phyloP scores from a whole-genome alignment of 1,140 invertebrate species.

The Panagrolaimus sp. region DNA sequence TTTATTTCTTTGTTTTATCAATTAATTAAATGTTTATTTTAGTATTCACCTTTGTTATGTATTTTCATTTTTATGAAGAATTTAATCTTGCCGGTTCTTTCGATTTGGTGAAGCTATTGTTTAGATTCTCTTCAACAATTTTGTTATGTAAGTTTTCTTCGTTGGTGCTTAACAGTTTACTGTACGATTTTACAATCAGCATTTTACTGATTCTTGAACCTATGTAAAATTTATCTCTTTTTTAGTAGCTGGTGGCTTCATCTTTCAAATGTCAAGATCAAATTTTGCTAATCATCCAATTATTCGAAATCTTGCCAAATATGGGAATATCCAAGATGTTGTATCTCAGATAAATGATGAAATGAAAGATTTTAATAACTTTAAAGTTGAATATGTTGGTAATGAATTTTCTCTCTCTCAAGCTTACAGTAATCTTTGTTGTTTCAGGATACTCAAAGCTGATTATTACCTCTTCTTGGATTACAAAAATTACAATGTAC shows the following conservation, averaged over 20 bases:
- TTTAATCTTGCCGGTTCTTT: neutral
- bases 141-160: neutral
- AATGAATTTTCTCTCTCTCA: neutral
- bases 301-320: neutral
- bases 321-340: neutral
- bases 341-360: neutral
- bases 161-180: too few species aligned
- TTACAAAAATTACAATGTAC: neutral
- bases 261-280: neutral
- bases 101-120: neutral
- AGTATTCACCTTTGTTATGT: neutral
- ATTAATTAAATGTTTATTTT: neutral
- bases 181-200: too few species aligned
- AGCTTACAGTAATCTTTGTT: neutral
- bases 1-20: neutral
- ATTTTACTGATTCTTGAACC: too few species aligned
- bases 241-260: neutral
- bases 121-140: neutral
- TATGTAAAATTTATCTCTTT: neutral
- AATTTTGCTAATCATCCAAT: neutral
- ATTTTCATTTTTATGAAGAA: slow-evolving; percentile 7
- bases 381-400: slow-evolving; percentile 16
- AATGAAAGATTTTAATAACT: neutral
- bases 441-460: neutral
- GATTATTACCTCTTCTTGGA: neutral